Base-by-base conservation (phyloP, 2,888 invertebrate species). In the Pinctada fucata region DNA sequence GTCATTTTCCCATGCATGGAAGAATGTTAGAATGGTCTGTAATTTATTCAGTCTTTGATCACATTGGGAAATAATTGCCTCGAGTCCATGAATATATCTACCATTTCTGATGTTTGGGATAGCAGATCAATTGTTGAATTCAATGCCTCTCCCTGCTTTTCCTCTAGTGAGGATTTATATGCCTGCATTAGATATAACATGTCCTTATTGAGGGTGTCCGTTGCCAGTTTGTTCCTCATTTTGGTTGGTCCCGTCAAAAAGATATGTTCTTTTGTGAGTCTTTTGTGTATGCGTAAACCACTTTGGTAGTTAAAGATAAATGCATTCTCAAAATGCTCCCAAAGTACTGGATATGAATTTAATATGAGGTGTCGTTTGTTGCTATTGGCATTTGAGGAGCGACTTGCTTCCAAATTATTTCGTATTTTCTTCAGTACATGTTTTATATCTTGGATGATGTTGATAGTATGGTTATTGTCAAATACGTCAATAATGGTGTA, bases 141-240 rank as follows among this genome's bases (percentile, higher is more conserved):
- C 10, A 68, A 47, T 68, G 47, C 45, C 47, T 16, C 16, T 6
- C 82, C 80, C n/a, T n/a, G n/a, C n/a, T n/a, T n/a, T 8, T 52
- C 58, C 70, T 78, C 78, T 68, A 52, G 58, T 5, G 58, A 8
- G 5, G 58, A 52, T 52, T 52, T 5, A 52, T 52, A 52, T 5
- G 58, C 5, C 58, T 52, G 58, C 58, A 52, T 52, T 52, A 52
- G 58, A n/a, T n/a, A n/a, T n/a, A n/a, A n/a, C n/a, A n/a, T n/a
- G n/a, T n/a, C n/a, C n/a, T n/a, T n/a, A n/a, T n/a, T 68, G 3
- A 76, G 70, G 3, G 58, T 70, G 5, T 76, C 76, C 10, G 8
- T 47, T 50, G 76, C 76, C n/a, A 48, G 45, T 13, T 72, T 50
- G 64, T 76, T 76, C 45, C 76, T 63, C 76, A 76, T 76, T 72